These are phyloP conservation scores for Drosophila trapezifrons DNA, from an alignment of 1,140 invertebrate genomes.

Conservation along the genomic window DNA sequence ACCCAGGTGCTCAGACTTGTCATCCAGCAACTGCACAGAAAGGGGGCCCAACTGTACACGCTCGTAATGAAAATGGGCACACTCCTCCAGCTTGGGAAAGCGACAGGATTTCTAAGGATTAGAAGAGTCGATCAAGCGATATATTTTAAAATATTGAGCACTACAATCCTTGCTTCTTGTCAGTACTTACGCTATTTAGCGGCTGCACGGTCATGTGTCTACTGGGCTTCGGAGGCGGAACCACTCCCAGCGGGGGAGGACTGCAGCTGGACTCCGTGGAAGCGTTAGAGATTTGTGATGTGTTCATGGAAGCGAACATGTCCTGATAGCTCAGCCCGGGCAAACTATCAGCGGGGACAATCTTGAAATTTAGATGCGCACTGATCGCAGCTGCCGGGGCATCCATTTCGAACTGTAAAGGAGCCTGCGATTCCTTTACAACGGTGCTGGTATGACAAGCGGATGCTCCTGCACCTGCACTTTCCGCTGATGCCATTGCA, in stretches of 20 bases:
- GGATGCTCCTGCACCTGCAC: conserved; percentile 8
- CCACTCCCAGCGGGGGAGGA: conserved; percentile 39
- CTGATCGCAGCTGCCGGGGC: conserved; percentile 65
- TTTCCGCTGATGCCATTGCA: conserved; percentile 53
- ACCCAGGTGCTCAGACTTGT: conserved; percentile 79
- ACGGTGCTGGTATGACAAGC: conserved; percentile 37
- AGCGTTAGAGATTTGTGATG: conserved; percentile 83
- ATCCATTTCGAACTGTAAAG: conserved; percentile 63
- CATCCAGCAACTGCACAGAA: conserved; percentile 86
- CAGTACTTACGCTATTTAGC: conserved; percentile 61
- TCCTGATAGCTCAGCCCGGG: conserved; percentile 67
- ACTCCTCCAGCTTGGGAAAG: conserved; percentile 98
- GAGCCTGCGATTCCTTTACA: conserved; percentile 39
- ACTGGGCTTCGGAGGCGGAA: conserved; percentile 63
- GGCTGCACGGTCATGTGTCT: conserved; percentile 77
- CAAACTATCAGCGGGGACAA: conserved; percentile 65
- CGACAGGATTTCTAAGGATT: conserved; percentile 84
- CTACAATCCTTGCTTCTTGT: background rate
- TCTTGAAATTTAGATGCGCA: conserved; percentile 77
- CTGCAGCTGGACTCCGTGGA: conserved; percentile 80
- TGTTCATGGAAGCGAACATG: conserved; percentile 81
- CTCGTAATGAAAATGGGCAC: conserved; percentile 99
- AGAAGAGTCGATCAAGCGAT: background rate
- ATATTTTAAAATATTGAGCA: background rate
- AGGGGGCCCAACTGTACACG: conserved; percentile 93